A percentile compares a stretch with the other conserved stretches of the same genome.
Evolutionary conservation across 2,888 invertebrate genomes (phyloP).

Genomic region (Lucinisca nassula): DNA sequence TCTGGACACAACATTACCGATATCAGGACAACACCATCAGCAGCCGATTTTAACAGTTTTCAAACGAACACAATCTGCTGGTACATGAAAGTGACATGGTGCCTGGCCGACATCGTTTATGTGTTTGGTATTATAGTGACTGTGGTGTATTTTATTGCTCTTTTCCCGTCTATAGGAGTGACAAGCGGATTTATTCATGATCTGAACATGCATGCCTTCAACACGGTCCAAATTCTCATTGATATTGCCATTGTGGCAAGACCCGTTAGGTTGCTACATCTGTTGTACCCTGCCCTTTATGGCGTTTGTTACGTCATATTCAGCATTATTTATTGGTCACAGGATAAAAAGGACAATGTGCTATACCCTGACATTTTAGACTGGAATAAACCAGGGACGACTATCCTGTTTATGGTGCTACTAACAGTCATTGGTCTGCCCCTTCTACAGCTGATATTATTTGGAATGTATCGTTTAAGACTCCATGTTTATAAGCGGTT

Average conservation of each 20-base stretch:
- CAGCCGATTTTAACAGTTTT: neutral
- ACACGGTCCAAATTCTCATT: constrained; percentile 75
- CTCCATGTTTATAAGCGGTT: constrained; percentile 44
- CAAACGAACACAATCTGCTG: constrained; percentile 48
- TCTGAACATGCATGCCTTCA: constrained; percentile 79
- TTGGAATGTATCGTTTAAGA: constrained; percentile 71
- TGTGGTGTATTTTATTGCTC: constrained; percentile 78
- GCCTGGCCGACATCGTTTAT: constrained; percentile 74
- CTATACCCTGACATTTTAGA: constrained; percentile 83
- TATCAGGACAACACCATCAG: too few relatives aligned
- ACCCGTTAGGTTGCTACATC: constrained; percentile 80
- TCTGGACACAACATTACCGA: neutral
- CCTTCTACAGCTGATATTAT: constrained; percentile 73
- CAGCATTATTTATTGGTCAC: constrained; percentile 79
- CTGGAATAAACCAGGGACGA: constrained; percentile 81
- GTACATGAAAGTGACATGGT: constrained; percentile 81
- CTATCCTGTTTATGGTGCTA: constrained; percentile 59
- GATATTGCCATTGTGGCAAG: constrained; percentile 76
- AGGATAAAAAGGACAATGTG: constrained; percentile 79
- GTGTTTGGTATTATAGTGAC: constrained; percentile 79
- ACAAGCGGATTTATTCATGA: constrained; percentile 62
- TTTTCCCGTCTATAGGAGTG: constrained; percentile 70
- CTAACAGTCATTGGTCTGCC: constrained; percentile 70
- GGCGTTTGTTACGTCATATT: constrained; percentile 75
- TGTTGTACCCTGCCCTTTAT: constrained; percentile 76